Base-by-base conservation (phyloP, 2,888 invertebrate genomes). In the Machimus rusticus region DNA sequence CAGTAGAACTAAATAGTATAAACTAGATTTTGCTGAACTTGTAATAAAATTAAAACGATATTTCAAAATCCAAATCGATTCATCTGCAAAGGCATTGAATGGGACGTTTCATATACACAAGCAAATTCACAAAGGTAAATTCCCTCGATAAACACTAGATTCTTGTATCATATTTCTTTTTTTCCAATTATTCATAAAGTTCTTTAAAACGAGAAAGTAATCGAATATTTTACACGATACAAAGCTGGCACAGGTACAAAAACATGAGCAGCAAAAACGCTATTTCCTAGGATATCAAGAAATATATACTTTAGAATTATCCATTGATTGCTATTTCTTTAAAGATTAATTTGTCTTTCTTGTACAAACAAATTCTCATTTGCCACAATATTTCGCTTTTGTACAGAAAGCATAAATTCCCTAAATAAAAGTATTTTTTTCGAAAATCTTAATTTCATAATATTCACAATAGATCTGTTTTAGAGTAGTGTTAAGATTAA, bases 231-330 rank as follows among this genome's bases (percentile, higher is more conserved):
- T 12, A 66, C 66, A 23, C 66, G 23, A 43, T 79, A 9, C 23
- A 28, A 79, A 28, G 57, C 57, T 57, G 57, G 57, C 82, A 82
- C 82, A 81, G 34, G 31, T 31, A 55, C 19, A 55, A 81, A 81
- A 81, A 81, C 28, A 82, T 57, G 28, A 66, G 37, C 82, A 82
- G 82, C 82, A 66, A 82, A 82, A 57, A 55, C 31, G 57, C 82
- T 37, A 51, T 51, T 28, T 79, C 28, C 37, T 82, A 82, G 51
- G 57, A 82, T 82, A 82, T 23, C 43, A 51, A 79, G 16, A 57
- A 31, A 37, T 82, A 82, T 46, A 16, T 14, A 16, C 12, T 16
- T 82, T 82, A 82, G 34, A 82, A 82, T 57, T 57, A 55, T 16
- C 66, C 66, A 66, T 19, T 66, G 66, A 66, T 19, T 66, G 19